Conservation (phyloP, 2,797 vertebrate species). For the Lycodopsis pacificus region DNA sequence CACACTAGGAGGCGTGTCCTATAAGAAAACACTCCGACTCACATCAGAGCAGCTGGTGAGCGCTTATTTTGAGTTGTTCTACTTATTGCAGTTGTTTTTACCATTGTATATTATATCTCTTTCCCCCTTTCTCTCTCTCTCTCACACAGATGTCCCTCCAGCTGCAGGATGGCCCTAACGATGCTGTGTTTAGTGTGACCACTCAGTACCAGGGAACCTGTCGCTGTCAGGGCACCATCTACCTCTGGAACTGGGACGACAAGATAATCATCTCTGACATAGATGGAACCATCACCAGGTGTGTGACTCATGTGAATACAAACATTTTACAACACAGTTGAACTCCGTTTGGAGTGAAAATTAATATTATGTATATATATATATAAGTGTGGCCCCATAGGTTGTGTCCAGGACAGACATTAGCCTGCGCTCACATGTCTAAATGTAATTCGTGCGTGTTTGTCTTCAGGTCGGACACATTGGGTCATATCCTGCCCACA, state of each 20-base stretch:
- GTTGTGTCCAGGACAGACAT: background rate
- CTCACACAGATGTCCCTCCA: conserved; percentile 87
- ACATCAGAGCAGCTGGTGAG: conserved; percentile 95
- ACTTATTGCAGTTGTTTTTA: background rate
- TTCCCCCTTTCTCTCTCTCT: background rate
- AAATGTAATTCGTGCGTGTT: conserved; percentile 5
- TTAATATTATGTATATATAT: background rate
- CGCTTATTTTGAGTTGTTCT: background rate
- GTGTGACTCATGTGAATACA: background rate
- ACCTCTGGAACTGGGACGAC: conserved; percentile 98
- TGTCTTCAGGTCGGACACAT: conserved; percentile 91
- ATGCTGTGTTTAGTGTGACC: conserved; percentile 96
- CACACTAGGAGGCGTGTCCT: conserved; percentile 85
- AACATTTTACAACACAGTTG: background rate
- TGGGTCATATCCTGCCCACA: conserved; percentile 98
- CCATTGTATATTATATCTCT: background rate
- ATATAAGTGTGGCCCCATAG: background rate
- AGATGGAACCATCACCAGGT: conserved; percentile 98
- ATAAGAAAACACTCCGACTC: conserved; percentile 95
- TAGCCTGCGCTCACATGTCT: background rate
- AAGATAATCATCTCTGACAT: conserved; percentile 98
- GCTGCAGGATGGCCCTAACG: conserved; percentile 94
- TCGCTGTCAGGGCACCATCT: conserved; percentile 97
- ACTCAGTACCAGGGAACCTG: conserved; percentile 99
- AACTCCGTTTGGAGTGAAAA: background rate